Percentiles rank a stretch among this genome's conserved stretches.
These are phyloP conservation scores for Drosophila infuscata DNA, from an alignment of 2,888 invertebrate species.

Conservation along the genomic window DNA sequence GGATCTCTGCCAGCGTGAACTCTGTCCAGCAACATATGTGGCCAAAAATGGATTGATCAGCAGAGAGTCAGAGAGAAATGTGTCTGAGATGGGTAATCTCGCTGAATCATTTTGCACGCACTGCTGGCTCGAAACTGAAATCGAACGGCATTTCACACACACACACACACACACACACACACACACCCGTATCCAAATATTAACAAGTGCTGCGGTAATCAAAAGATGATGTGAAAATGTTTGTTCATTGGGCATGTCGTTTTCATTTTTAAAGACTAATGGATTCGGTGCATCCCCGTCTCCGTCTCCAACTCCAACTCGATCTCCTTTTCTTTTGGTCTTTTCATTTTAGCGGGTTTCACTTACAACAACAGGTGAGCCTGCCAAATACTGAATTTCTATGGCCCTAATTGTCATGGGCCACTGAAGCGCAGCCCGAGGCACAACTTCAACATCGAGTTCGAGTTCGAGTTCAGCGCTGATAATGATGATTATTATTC, in stretches of 20 bases:
- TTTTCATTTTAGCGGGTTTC: conserved; percentile 41
- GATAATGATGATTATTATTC: conserved; percentile 48
- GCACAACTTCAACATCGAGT: conserved; percentile 23
- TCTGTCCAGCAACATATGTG: conserved; percentile 27
- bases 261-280: conserved; percentile 57
- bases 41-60: conserved; percentile 10
- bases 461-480: conserved; percentile 1
- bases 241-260: conserved; percentile 71
- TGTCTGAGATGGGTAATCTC: conserved; percentile 13
- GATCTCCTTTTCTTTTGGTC: conserved; percentile 1
- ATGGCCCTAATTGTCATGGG: conserved; percentile 76
- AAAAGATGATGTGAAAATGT: conserved; percentile 77
- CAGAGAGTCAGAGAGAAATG: background rate
- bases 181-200: background rate
- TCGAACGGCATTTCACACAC: conserved; percentile 46
- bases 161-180: conserved; percentile 13
- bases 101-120: conserved; percentile 75
- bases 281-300: conserved; percentile 40
- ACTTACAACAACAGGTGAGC: conserved; percentile 54
- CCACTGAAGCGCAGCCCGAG: conserved; percentile 69
- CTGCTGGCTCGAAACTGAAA: conserved; percentile 73
- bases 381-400: conserved; percentile 52
- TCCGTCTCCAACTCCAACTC: background rate
- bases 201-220: conserved; percentile 58
- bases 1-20: background rate